These are phyloP conservation scores for Amazona vittata DNA, from an alignment of 2,113 vertebrate genomes.

Conservation along the genomic window DNA sequence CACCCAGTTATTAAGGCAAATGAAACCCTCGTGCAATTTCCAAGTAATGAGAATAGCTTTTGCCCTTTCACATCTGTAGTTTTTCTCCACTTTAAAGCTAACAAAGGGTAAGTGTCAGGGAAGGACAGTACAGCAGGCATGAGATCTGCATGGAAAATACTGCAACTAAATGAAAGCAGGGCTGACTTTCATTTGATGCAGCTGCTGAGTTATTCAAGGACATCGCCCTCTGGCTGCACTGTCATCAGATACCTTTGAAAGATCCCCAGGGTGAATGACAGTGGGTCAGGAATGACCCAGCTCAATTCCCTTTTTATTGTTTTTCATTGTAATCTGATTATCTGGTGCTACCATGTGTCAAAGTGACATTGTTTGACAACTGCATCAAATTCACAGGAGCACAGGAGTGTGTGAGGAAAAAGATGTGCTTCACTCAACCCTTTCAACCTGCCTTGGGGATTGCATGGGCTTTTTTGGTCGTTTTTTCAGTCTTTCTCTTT, in stretches of 20 bases:
- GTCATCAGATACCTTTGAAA: slow-evolving; percentile 17
- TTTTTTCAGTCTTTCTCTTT: neutral
- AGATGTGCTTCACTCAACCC: neutral
- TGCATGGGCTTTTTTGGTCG: neutral
- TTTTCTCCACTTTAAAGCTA: neutral
- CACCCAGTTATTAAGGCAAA: neutral
- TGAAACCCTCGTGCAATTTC: neutral
- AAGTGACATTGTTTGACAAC: slow-evolving; percentile 56
- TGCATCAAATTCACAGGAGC: slow-evolving; percentile 24
- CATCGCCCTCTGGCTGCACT: neutral
- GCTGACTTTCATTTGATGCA: neutral
- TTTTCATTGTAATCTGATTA: slow-evolving; percentile 61
- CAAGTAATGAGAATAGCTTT: neutral
- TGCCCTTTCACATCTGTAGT: neutral
- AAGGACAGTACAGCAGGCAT: neutral
- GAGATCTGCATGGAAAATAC: neutral
- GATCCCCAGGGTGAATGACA: neutral
- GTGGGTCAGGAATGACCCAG: slow-evolving; percentile 25
- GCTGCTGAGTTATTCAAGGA: slow-evolving; percentile 41
- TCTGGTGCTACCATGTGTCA: slow-evolving; percentile 37
- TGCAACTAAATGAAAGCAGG: neutral
- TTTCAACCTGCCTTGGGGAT: neutral
- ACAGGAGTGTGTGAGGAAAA: neutral
- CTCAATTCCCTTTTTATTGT: slow-evolving; percentile 44
- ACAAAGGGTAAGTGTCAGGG: neutral